Evolutionary conservation across 2,113 vertebrate species (phyloP).

Genomic region (Mustelus asterias): DNA sequence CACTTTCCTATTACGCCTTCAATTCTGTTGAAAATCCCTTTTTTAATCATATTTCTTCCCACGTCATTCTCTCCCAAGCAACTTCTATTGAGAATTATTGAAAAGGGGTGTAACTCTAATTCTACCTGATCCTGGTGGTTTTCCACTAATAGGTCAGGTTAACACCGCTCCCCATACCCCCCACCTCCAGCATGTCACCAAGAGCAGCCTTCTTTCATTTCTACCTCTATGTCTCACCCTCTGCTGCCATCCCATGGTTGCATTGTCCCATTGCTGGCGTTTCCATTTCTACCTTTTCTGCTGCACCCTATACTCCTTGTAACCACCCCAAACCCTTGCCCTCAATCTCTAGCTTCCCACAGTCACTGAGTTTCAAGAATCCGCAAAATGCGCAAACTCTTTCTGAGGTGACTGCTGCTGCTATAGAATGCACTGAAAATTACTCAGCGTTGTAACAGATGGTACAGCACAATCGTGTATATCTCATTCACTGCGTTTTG

Average conservation of each 20-base stretch:
- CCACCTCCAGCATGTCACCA: background rate
- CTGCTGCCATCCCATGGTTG: background rate
- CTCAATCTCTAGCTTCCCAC: background rate
- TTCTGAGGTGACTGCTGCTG: background rate
- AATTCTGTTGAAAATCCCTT: background rate
- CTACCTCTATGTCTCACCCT: background rate
- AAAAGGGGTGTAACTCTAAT: background rate
- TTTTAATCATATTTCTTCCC: background rate
- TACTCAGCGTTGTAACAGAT: background rate
- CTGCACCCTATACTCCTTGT: background rate
- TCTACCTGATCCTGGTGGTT: background rate
- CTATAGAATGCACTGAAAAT: background rate
- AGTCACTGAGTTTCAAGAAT: background rate
- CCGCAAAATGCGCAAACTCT: background rate
- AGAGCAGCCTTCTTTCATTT: background rate
- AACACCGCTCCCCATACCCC: background rate
- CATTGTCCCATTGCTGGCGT: background rate
- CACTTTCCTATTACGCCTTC: background rate
- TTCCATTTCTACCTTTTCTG: background rate
- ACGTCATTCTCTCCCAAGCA: background rate
- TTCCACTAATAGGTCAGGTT: background rate
- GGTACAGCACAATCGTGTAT: background rate
- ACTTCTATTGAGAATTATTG: background rate
- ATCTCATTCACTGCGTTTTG: background rate
- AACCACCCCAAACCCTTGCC: background rate